Evolutionary conservation across 2,797 vertebrate species (phyloP), one percentile per base, ranked within the genome.

Genomic region (Esox lucius): DNA sequence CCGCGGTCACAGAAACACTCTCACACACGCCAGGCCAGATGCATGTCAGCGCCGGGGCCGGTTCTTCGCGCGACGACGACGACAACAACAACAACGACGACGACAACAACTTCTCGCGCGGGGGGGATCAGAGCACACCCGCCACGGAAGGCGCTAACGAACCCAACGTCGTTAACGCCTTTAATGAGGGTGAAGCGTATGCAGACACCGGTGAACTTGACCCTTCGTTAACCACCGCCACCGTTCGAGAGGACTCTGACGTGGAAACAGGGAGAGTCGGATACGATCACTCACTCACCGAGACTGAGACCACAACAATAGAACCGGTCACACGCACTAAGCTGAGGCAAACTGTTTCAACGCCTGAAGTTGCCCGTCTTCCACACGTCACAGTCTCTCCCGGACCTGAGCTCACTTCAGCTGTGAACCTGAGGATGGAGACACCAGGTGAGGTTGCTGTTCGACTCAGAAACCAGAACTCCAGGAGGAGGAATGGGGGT

Each of bases 401-500:
- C 3, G 35, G 51, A 4, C 81, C 76, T 65, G 67, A 73, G 48
- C 51, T 74, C 0, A n/a, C 71, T 53, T 35, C 75, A 15, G 68
- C 59, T 7, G 61, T 76, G 28, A 70, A 8, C 5, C 39, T 9
- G 11, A 42, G 28, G 2, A 67, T 66, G 46, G 46, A 13, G 2
- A 72, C 67, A 8, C 56, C 56, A 9, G 68, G 39, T 31, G 68
- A 66, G n/a, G 7, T 66, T 0, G 1, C 22, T 5, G 11, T 72
- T 0, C 62, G 2, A 9, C 26, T 4, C 35, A 68, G 33, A 4
- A 74, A 71, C 11, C 66, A 75, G 0, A 87, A 84, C 75, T 79
- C 90, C 22, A 91, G 89, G 51, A 94, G 82, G 78, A 93, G 88
- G 80, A 91, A 92, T 13, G 87, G 90, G 0, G 91, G 91, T 12